Evolutionary conservation across 2,797 vertebrate genomes (phyloP).

Genomic region (Periparus ater): DNA sequence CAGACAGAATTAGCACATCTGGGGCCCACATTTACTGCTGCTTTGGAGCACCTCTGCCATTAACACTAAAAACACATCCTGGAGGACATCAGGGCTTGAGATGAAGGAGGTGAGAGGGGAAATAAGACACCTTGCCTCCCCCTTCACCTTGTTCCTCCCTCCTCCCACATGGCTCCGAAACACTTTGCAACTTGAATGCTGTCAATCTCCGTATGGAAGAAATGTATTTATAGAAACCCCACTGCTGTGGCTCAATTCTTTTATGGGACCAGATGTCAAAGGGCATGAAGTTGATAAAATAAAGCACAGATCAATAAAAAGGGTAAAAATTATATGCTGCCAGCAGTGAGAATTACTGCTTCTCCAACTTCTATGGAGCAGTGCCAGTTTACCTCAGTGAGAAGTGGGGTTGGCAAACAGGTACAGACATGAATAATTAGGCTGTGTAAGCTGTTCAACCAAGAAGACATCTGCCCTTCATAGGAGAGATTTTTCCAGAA

Average conservation of each 20-base stretch:
- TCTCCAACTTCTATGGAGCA: background rate
- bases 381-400: background rate
- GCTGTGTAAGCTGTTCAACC: background rate
- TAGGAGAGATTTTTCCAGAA: background rate
- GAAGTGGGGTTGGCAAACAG: background rate
- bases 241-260: conserved; percentile 2
- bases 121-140: conserved; percentile 64
- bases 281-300: conserved; percentile 7
- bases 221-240: conserved; percentile 66
- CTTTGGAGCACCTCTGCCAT: conserved; percentile 25
- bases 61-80: conserved; percentile 57
- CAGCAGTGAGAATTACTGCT: background rate
- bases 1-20: conserved; percentile 45
- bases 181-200: background rate
- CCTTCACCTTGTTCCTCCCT: conserved; percentile 38
- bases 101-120: conserved; percentile 65
- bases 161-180: background rate
- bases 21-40: conserved; percentile 24
- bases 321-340: background rate
- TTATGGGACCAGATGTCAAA: background rate
- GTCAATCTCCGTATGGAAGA: conserved; percentile 62
- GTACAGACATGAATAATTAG: background rate
- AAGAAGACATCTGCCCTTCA: background rate
- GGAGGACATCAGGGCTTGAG: conserved; percentile 30
- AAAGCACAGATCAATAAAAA: background rate